Percentiles rank a stretch among this genome's conserved stretches.
Evolutionary conservation across 2,113 vertebrate genomes (phyloP).

Genomic region (Brachionichthys hirsutus): DNA sequence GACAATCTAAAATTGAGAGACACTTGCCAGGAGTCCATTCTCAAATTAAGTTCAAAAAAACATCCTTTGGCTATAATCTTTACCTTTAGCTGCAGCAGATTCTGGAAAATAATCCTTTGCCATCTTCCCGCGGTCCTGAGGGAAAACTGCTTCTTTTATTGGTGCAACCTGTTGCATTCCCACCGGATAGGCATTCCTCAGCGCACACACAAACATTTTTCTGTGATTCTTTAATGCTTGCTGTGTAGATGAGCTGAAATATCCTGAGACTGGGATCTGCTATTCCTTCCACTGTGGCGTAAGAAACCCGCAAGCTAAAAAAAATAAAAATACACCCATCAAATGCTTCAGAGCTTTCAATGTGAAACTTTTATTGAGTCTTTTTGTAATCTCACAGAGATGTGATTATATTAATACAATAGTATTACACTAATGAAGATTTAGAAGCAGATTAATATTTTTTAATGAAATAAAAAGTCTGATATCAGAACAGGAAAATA

Average conservation of each 20-base stretch:
- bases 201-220: slow-evolving; percentile 21
- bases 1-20: too few relatives aligned
- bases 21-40: too few relatives aligned
- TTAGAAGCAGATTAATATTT: slow-evolving; percentile 17
- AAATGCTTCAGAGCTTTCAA: slow-evolving; percentile 64
- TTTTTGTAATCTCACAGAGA: slow-evolving; percentile 75
- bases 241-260: slow-evolving; percentile 3
- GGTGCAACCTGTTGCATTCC: background rate
- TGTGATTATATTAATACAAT: slow-evolving; percentile 70
- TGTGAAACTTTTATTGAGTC: slow-evolving; percentile 76
- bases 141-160: slow-evolving; percentile 11
- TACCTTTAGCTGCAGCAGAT: background rate
- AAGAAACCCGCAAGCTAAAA: slow-evolving; percentile 1
- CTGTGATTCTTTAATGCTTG: slow-evolving; percentile 1
- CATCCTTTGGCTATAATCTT: too few relatives aligned
- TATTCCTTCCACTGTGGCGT: background rate
- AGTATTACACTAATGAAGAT: slow-evolving; percentile 64
- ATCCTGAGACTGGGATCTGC: slow-evolving; percentile 1
- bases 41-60: too few relatives aligned
- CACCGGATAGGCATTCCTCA: background rate
- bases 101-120: slow-evolving; percentile 3
- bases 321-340: slow-evolving; percentile 10
- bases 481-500: too few relatives aligned
- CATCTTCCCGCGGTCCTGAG: background rate
- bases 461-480: background rate